Evolutionary conservation across 1,140 invertebrate genomes (phyloP).

Genomic region (Anagrus nilaparvatae): DNA sequence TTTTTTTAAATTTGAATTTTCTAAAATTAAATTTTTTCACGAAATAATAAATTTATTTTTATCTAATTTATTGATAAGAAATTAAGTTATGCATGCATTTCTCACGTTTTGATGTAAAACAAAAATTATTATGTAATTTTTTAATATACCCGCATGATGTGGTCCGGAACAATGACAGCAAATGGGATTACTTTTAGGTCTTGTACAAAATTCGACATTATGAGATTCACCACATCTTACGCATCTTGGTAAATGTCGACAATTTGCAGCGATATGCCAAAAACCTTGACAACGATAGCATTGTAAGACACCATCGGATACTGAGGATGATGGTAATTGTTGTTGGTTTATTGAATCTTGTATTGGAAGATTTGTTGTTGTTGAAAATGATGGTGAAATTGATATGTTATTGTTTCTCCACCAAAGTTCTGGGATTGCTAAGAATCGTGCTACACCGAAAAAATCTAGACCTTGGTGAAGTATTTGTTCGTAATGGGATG

Average conservation of each 20-base stretch:
- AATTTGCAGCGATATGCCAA: constrained; percentile 46
- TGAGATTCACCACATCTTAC: constrained; percentile 45
- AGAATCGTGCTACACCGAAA: constrained; percentile 38
- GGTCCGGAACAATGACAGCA: constrained; percentile 45
- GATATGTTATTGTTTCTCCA: constrained; percentile 20
- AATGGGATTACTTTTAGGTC: constrained; percentile 41
- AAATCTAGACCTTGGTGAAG: constrained; percentile 40
- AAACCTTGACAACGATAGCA: constrained; percentile 46
- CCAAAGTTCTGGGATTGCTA: constrained; percentile 37
- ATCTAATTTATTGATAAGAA: too few relatives aligned
- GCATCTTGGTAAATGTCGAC: constrained; percentile 40
- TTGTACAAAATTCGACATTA: constrained; percentile 39
- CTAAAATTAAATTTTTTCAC: too few relatives aligned
- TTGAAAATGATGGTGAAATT: neutral
- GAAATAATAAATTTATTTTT: too few relatives aligned
- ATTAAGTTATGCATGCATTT: too few relatives aligned
- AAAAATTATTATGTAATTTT: too few relatives aligned
- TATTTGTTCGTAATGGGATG: constrained; percentile 36
- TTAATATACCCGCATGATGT: constrained; percentile 44
- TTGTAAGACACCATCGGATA: constrained; percentile 36
- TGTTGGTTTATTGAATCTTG: constrained; percentile 12
- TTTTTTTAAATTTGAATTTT: too few relatives aligned
- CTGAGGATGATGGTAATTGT: too few relatives aligned
- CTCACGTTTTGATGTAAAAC: too few relatives aligned
- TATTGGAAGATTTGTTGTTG: neutral